Base-by-base conservation (phyloP, 2,888 invertebrate genomes). In the Chrysomela aeneicollis region DNA sequence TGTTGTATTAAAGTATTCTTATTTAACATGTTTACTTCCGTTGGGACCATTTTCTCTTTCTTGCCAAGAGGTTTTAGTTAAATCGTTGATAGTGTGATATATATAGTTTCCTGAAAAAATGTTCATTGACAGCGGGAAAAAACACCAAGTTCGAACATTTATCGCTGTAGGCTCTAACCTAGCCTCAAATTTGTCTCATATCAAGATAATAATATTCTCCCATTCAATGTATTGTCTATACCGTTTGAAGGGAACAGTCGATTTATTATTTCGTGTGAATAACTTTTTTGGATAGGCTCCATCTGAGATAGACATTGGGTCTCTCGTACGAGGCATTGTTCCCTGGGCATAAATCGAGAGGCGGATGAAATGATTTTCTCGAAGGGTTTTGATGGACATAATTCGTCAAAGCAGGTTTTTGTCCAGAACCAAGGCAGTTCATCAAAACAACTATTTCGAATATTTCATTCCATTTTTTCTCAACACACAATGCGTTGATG, bases 401-500 rank as follows among this genome's bases (percentile, higher is more conserved):
- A 42, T 42, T 42, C 15, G n/a, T 42, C 15, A 42, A 12, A 42
- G 15, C n/a, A 10, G 6, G 12, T 6, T 35, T 35, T 10, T 35
- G 35, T 35, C 6, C 35, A 35, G 8, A 35, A 35, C 35, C 5
- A 35, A 35, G 12, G n/a, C 42, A 15, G 42, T 42, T 42, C 2
- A 42, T 42, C 42, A 42, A 42, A 42, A n/a, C 42, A 42, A 42
- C 42, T 42, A 42, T 15, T 42, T 15, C n/a, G 42, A 42, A 42
- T 42, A 42, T 42, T 42, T 15, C 42, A 15, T 42, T 42, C 12
- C 35, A 42, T 42, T 42, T 42, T 42, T 42, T 6, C 4, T 3
- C 4, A n/a, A 15, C 2, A 42, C 42, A n/a, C 10, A n/a, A 42
- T 15, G 15, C 42, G 2, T n/a, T 3, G 42, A 42, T 42, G 12